Conservation (phyloP, 2,113 vertebrate species). For the Centrocercus urophasianus region DNA sequence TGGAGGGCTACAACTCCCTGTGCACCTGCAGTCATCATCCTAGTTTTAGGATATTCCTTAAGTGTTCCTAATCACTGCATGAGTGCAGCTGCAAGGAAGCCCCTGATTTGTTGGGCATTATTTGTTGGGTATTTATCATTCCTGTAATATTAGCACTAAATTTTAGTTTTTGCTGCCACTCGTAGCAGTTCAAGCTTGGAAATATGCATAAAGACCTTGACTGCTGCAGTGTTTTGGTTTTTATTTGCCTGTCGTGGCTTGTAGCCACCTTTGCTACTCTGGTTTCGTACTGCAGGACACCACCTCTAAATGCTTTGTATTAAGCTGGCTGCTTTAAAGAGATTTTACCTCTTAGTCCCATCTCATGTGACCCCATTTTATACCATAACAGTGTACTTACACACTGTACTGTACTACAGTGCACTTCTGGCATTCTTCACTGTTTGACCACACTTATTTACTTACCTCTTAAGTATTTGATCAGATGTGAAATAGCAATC, state of each 20-base stretch:
- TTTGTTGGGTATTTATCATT: background rate
- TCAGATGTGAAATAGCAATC: background rate
- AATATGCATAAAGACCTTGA: background rate
- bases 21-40: background rate
- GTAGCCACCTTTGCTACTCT: background rate
- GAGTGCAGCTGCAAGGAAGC: background rate
- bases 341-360: background rate
- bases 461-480: background rate
- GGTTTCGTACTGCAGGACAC: background rate
- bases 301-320: background rate
- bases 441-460: background rate
- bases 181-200: background rate
- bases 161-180: background rate
- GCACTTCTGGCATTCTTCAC: background rate
- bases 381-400: background rate
- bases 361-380: background rate
- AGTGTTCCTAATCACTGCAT: background rate
- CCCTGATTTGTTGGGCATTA: background rate
- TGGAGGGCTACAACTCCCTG: background rate
- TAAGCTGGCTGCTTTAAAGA: background rate
- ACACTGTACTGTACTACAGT: background rate
- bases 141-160: too few species aligned
- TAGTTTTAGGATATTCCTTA: too few species aligned
- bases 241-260: background rate
- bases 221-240: background rate